Percentiles rank a stretch among this genome's conserved stretches.
phyloP scores from a whole-genome alignment of 2,888 invertebrate genomes.

The Chymomyza amoena region DNA sequence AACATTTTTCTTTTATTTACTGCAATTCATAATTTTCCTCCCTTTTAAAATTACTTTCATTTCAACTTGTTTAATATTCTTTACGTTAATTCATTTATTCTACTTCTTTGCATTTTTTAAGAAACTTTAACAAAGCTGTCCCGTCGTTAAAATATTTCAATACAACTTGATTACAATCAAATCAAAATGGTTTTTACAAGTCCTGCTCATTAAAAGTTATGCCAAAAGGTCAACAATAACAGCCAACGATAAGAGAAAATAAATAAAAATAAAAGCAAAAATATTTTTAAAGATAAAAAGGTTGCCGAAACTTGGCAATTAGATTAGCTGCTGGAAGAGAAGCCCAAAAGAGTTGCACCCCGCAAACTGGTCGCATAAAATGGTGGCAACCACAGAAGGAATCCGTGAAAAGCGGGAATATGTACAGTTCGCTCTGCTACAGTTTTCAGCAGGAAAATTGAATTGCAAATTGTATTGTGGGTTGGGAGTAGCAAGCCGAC shows the following conservation, averaged over 20 bases:
- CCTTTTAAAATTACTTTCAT: background rate
- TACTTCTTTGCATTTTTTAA: slow-evolving; percentile 9
- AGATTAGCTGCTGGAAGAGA: background rate
- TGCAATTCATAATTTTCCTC: too few relatives aligned
- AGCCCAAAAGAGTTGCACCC: background rate
- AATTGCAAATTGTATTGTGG: background rate
- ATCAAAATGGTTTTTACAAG: background rate
- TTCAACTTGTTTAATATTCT: background rate
- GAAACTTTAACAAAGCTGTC: background rate
- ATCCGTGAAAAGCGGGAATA: background rate
- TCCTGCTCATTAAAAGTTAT: slow-evolving; percentile 1
- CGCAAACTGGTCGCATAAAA: background rate
- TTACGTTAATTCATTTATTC: background rate
- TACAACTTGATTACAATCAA: slow-evolving; percentile 4
- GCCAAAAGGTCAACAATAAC: slow-evolving; percentile 1
- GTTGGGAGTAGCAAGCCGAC: background rate
- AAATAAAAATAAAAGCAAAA: background rate
- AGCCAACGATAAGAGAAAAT: background rate
- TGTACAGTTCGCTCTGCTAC: background rate
- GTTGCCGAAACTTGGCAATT: slow-evolving; percentile 2
- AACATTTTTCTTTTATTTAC: too few relatives aligned
- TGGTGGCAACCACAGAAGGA: background rate
- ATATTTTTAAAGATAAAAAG: background rate
- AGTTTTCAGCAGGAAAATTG: background rate
- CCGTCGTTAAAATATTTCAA: background rate